A percentile compares a stretch with the other conserved stretches of the same genome.
phyloP scores from a whole-genome alignment of 2,797 vertebrate species.

The Poecile montanus region DNA sequence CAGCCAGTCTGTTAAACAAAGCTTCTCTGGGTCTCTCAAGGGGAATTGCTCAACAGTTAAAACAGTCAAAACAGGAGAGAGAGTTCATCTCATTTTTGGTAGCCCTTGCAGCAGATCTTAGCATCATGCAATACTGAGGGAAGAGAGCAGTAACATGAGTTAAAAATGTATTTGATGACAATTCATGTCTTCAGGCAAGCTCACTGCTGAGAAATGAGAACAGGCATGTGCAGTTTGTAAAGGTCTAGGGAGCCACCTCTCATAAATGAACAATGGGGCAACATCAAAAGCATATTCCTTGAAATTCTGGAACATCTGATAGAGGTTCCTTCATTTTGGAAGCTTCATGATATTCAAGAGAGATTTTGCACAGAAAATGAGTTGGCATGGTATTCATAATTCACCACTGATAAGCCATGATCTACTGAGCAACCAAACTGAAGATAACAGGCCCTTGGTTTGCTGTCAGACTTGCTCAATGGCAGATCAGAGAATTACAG shows the following conservation, averaged over 20 bases:
- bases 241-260: neutral
- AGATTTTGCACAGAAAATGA: neutral
- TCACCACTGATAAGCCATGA: neutral
- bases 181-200: neutral
- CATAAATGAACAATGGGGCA: neutral
- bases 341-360: neutral
- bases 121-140: neutral
- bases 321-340: neutral
- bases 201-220: neutral
- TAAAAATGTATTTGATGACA: neutral
- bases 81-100: neutral
- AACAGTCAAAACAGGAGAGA: neutral
- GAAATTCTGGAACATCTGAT: neutral
- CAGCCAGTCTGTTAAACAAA: neutral
- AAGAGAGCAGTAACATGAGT: neutral
- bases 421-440: neutral
- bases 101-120: neutral
- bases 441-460: neutral
- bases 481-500: neutral
- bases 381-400: neutral
- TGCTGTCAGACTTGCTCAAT: accelerated
- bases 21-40: neutral
- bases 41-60: neutral
- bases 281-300: neutral
- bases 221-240: neutral